phyloP scores from a whole-genome alignment of 2,113 vertebrate species.

The Gymnorhina tibicen region DNA sequence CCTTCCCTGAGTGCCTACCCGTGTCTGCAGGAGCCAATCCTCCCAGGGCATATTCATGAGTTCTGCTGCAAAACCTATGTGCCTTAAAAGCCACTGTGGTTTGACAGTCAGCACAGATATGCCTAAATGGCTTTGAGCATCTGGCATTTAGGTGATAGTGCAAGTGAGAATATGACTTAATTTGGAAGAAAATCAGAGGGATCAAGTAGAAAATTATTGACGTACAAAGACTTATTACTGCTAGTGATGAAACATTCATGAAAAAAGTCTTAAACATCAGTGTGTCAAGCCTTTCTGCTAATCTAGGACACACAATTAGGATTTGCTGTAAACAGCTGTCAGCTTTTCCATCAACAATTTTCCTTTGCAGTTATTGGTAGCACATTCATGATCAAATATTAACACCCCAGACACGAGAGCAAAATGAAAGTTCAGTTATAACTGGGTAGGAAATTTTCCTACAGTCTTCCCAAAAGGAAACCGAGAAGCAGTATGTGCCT shows the following conservation, averaged over 20 bases:
- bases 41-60: accelerated
- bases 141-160: neutral
- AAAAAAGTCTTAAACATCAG: conserved; percentile 8
- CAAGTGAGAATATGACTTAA: neutral
- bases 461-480: neutral
- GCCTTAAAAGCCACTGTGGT: neutral
- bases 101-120: neutral
- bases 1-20: accelerated
- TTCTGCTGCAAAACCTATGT: neutral
- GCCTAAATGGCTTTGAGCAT: neutral
- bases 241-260: conserved; percentile 30
- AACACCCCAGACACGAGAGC: neutral
- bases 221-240: neutral
- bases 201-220: neutral
- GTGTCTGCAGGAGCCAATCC: accelerated
- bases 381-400: neutral
- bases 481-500: neutral
- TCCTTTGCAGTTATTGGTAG: neutral
- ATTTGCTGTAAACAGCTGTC: conserved; percentile 31
- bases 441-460: neutral
- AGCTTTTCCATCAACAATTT: neutral
- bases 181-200: conserved; percentile 11
- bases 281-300: neutral
- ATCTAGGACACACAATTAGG: neutral
- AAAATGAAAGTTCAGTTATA: neutral